These are phyloP conservation scores for Thaumatotibia leucotreta DNA, from an alignment of 1,140 invertebrate species.

Conservation along the genomic window DNA sequence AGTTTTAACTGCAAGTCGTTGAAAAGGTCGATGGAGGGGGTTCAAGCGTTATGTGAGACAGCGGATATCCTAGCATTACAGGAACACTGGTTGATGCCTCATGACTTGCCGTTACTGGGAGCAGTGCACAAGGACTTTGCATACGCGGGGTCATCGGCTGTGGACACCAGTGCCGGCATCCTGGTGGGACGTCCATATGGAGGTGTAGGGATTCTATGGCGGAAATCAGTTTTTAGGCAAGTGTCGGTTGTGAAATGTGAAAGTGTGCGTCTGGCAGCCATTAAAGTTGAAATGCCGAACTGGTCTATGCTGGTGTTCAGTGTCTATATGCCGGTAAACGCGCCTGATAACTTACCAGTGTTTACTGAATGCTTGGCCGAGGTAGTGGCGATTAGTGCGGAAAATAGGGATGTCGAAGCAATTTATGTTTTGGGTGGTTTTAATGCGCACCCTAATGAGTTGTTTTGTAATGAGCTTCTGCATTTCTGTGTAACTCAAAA, in stretches of 20 bases:
- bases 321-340: background rate
- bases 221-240: background rate
- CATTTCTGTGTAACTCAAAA: background rate
- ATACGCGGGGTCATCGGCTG: background rate
- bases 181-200: background rate
- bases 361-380: background rate
- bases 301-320: background rate
- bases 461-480: slow-evolving; percentile 1
- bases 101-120: background rate
- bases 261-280: background rate
- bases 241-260: background rate
- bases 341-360: background rate
- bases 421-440: slow-evolving; percentile 11
- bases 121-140: background rate
- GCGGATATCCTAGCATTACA: background rate
- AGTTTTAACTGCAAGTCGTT: background rate
- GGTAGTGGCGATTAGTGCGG: background rate
- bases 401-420: background rate
- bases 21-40: background rate
- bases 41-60: background rate
- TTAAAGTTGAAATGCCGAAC: background rate
- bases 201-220: background rate
- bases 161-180: background rate
- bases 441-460: background rate
- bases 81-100: background rate